A percentile compares a stretch with the other conserved stretches of the same genome.
Evolutionary conservation across 2,113 vertebrate genomes (phyloP).

Genomic region (Ariopsis seemanni): DNA sequence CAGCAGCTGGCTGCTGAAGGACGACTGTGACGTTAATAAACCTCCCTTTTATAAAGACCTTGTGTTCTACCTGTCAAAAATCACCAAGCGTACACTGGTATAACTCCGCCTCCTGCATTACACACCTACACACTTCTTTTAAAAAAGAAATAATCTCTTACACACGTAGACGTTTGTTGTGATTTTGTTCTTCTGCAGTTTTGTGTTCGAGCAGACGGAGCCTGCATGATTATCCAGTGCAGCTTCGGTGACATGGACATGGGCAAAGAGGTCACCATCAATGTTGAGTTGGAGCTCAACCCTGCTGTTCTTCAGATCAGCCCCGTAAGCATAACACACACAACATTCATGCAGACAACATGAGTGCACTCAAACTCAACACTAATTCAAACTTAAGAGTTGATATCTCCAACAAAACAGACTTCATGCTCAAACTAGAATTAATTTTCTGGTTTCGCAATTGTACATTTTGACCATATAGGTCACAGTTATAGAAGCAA

Average conservation of each 20-base stretch:
- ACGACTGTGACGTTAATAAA: constrained; percentile 70
- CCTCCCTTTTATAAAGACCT: constrained; percentile 73
- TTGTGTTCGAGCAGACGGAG: constrained; percentile 75
- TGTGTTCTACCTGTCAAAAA: constrained; percentile 80
- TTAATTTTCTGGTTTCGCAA: too few relatives aligned
- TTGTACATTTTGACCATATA: too few relatives aligned
- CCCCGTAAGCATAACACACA: constrained; percentile 47
- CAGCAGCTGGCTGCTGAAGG: constrained; percentile 56
- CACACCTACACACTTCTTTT: background rate
- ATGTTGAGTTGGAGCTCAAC: constrained; percentile 81
- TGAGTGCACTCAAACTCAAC: background rate
- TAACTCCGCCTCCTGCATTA: constrained; percentile 10
- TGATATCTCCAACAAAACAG: background rate
- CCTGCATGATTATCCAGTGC: constrained; percentile 83
- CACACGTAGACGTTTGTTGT: background rate
- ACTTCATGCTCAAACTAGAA: too few relatives aligned
- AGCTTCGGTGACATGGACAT: constrained; percentile 84
- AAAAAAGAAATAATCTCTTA: background rate
- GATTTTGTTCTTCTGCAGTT: constrained; percentile 71
- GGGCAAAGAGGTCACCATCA: constrained; percentile 80
- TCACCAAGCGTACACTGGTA: constrained; percentile 82
- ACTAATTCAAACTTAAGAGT: background rate
- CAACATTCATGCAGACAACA: too few relatives aligned
- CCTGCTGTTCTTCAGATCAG: constrained; percentile 74
- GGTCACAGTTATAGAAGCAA: too few relatives aligned